A percentile compares a stretch with the other conserved stretches of the same genome.
Conservation (phyloP, 1,140 invertebrate genomes). For the Bombus confusus region DNA sequence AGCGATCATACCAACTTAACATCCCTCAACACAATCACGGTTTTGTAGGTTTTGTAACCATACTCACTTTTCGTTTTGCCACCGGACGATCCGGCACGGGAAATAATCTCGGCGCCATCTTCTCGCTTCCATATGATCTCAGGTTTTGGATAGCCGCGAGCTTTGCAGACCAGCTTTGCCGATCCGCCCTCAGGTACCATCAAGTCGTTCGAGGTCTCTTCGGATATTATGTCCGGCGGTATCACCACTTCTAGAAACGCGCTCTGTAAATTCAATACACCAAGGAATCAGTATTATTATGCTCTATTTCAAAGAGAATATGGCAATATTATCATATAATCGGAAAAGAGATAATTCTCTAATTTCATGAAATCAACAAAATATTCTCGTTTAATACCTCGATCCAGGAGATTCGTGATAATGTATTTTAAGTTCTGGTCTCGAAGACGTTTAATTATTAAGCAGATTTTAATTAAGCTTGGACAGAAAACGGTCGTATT, state of each 20-base stretch:
- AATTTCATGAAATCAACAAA: too few relatives aligned
- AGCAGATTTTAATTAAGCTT: background rate
- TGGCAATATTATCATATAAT: background rate
- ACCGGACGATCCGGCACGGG: conserved; percentile 86
- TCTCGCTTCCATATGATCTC: conserved; percentile 94
- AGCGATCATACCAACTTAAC: too few relatives aligned
- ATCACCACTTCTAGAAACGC: conserved; percentile 94
- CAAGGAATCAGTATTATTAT: background rate
- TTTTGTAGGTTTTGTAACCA: background rate
- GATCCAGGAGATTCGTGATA: background rate
- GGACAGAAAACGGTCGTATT: background rate
- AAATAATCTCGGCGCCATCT: conserved; percentile 91
- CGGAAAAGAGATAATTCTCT: background rate
- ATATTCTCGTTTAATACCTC: too few relatives aligned
- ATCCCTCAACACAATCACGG: too few relatives aligned
- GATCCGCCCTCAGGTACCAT: conserved; percentile 95
- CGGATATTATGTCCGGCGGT: conserved; percentile 94
- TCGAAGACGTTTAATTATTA: background rate
- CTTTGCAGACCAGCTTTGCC: conserved; percentile 93
- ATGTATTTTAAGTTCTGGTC: background rate
- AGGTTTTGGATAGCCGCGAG: conserved; percentile 92
- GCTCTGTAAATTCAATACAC: conserved; percentile 84
- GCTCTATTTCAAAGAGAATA: too few relatives aligned
- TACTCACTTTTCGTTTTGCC: conserved; percentile 87
- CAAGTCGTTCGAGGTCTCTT: conserved; percentile 94